Percentiles rank a stretch among this genome's conserved stretches.
Evolutionary conservation across 2,888 invertebrate genomes (phyloP).

Genomic region (Linnaemya tessellans): DNA sequence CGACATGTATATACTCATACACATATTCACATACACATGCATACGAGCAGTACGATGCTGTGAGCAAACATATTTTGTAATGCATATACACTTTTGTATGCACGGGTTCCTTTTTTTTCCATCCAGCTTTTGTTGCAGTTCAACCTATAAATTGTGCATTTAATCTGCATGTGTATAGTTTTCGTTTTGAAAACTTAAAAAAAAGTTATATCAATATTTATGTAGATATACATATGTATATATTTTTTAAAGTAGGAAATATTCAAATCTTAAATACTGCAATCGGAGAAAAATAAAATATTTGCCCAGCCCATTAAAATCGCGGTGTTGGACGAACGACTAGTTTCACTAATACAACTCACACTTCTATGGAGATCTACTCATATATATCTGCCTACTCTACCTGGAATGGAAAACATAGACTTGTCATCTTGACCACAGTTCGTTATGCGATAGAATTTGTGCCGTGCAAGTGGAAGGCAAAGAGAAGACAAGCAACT

Average conservation of each 20-base stretch:
- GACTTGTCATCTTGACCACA: background rate
- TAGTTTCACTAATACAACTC: no score
- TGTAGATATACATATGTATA: no score
- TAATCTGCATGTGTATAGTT: conserved; percentile 43
- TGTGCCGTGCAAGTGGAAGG: conserved; percentile 15
- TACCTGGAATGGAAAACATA: background rate
- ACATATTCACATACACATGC: no score
- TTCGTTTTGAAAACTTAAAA: background rate
- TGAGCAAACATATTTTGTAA: background rate
- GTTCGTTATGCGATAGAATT: background rate
- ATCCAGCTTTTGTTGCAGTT: conserved; percentile 21
- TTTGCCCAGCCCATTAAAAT: no score
- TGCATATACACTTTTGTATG: background rate
- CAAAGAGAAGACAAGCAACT: background rate
- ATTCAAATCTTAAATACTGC: no score
- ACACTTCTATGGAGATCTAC: no score
- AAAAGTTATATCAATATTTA: no score
- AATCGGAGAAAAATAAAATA: no score
- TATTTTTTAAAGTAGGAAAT: no score
- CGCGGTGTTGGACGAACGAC: no score
- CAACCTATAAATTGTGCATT: conserved; percentile 54
- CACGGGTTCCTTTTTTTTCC: background rate
- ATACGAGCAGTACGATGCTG: background rate
- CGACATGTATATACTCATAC: no score
- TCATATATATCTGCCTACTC: no score